phyloP scores from a whole-genome alignment of 2,797 vertebrate genomes.

The Corythornis leucogaster region DNA sequence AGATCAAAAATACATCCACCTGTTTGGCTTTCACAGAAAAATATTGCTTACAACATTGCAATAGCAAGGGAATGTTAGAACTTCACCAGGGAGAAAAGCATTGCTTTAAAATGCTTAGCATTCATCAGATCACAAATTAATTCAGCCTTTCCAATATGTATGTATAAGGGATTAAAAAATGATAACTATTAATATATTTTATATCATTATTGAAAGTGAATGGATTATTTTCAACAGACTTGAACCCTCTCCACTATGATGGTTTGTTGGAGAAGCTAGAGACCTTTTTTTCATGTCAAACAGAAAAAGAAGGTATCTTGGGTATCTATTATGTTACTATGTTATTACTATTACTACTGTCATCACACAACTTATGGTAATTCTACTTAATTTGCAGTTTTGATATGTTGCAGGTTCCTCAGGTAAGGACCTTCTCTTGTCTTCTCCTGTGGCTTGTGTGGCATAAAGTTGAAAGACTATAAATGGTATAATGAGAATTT shows the following conservation, averaged over 20 bases:
- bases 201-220: neutral
- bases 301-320: fast-evolving
- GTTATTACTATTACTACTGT: neutral
- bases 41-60: neutral
- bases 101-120: neutral
- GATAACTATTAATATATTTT: neutral
- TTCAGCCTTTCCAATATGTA: neutral
- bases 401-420: neutral
- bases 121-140: neutral
- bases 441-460: neutral
- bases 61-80: neutral
- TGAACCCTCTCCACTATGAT: neutral
- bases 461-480: neutral
- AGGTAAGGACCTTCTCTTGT: neutral
- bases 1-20: neutral
- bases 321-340: neutral
- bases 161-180: neutral
- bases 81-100: neutral
- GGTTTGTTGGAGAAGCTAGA: neutral
- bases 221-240: neutral
- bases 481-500: neutral
- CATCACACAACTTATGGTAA: neutral
- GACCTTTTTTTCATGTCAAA: neutral
- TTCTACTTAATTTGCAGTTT: neutral
- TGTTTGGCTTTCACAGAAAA: neutral